Evolutionary conservation across 2,113 vertebrate genomes (phyloP).

Genomic region (Pungitius pungitius): DNA sequence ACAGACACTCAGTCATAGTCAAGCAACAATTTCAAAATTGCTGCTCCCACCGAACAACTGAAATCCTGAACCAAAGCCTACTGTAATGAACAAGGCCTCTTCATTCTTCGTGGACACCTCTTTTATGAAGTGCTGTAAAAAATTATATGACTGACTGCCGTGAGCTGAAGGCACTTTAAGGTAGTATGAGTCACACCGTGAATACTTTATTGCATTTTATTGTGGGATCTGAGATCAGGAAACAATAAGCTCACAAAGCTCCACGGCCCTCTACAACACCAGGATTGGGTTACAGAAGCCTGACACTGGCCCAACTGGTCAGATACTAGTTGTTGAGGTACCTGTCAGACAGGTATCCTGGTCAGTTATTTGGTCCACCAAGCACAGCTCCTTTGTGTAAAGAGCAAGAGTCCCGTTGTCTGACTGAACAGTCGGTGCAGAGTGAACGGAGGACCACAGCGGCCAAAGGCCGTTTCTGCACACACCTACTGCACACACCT

Average conservation of each 20-base stretch:
- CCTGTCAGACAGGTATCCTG: conserved; percentile 10
- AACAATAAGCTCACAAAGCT: not conserved
- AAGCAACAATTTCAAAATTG: conserved; percentile 10
- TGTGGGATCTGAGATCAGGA: not conserved
- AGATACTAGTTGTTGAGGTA: conserved; percentile 2
- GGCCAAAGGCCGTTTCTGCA: conserved; percentile 22
- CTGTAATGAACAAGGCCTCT: not conserved
- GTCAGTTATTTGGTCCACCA: conserved; percentile 15
- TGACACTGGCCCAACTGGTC: conserved; percentile 51
- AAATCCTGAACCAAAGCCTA: not conserved
- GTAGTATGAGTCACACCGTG: conserved; percentile 32
- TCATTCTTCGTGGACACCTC: not conserved
- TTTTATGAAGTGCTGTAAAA: conserved; percentile 13
- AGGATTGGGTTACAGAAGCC: not conserved
- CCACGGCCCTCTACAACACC: not conserved
- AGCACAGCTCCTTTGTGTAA: conserved; percentile 30
- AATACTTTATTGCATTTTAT: conserved; percentile 9
- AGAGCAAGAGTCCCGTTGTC: not conserved
- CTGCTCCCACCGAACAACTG: not conserved
- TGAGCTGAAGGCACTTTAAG: conserved; percentile 27
- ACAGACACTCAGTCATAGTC: conserved; percentile 13
- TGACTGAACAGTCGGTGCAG: not conserved
- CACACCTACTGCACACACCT: too few species aligned
- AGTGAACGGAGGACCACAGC: not conserved
- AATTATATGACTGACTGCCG: not conserved